Evolutionary conservation across 2,888 invertebrate genomes (phyloP), one percentile per base, ranked within the genome.

Genomic region (Bursaphelenchus okinawaensis): DNA sequence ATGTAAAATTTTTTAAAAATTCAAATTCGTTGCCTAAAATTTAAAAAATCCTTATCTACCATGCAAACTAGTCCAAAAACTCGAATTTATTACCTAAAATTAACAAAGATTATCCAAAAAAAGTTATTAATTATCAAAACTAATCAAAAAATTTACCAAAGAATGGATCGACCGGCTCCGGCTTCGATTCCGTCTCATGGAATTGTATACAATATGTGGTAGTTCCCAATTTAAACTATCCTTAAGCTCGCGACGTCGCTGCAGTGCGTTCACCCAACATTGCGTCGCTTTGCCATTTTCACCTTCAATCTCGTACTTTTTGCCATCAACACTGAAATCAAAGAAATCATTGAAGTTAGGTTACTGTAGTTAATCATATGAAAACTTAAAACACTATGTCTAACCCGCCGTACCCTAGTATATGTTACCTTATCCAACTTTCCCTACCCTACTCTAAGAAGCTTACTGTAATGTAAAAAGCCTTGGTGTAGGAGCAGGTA

Each of bases 251-350:
- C 62, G 59, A 29, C 74, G 67, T 67, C 79, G 85, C 81, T 86
- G 85, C 65, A 86, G 75, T 3, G 84, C 84, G 28, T 85, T 76
- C 24, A 86, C 75, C 86, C 86, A 86, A 55, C 85, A 83, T 83
- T 85, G 84, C 79, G 85, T 84, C 23, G 85, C 84, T 63, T 85
- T 84, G 69, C 85, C 85, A 72, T 85, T 86, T 54, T 86, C 86
- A 7, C 86, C 85, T 23, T 82, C 82, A 26, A 83, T 70, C 61
- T 83, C 80, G 69, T 82, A 76, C 56, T 78, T 76, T 62, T 78
- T 80, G 27, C 73, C 74, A 23, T 67, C 71, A 28, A 70, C 68
- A 68, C 78, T 80, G 67, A 64, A 80, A 70, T n/a, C n/a, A n/a
- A n/a, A n/a, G n/a, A 55, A 29, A 56, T 26, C 22, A 4, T 26